A percentile compares a stretch with the other conserved stretches of the same genome.
Evolutionary conservation across 2,113 vertebrate genomes (phyloP).

Genomic region (Casuarius casuarius): DNA sequence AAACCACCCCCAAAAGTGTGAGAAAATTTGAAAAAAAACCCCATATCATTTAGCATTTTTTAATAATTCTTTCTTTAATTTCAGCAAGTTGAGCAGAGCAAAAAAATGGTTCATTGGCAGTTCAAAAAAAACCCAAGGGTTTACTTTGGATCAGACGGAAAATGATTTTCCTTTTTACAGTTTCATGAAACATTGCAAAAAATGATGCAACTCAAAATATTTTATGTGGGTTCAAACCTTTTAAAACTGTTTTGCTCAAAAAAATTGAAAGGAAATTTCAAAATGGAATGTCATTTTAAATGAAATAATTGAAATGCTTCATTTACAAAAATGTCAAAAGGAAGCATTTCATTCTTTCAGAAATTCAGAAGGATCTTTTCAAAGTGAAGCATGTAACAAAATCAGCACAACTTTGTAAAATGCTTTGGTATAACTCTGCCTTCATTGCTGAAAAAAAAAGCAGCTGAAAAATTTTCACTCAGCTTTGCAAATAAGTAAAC

Average conservation of each 20-base stretch:
- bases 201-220: slow-evolving; percentile 28
- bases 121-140: not conserved
- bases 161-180: not conserved
- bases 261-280: slow-evolving; percentile 42
- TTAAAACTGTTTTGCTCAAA: slow-evolving; percentile 26
- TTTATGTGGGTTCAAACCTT: slow-evolving; percentile 45
- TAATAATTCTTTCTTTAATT: not conserved
- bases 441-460: accelerated
- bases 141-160: not conserved
- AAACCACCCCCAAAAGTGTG: not conserved
- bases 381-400: not conserved
- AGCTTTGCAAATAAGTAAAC: not conserved
- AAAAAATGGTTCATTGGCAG: not conserved
- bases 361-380: not conserved
- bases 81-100: not conserved
- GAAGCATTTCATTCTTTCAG: not conserved
- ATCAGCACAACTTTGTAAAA: not conserved
- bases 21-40: no score
- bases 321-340: slow-evolving; percentile 23
- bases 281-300: slow-evolving; percentile 39
- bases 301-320: slow-evolving; percentile 31
- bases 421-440: not conserved
- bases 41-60: not conserved
- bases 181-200: slow-evolving; percentile 23
- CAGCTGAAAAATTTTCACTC: not conserved